Conservation (phyloP, 2,888 invertebrate genomes). For the Baccha elongata region DNA sequence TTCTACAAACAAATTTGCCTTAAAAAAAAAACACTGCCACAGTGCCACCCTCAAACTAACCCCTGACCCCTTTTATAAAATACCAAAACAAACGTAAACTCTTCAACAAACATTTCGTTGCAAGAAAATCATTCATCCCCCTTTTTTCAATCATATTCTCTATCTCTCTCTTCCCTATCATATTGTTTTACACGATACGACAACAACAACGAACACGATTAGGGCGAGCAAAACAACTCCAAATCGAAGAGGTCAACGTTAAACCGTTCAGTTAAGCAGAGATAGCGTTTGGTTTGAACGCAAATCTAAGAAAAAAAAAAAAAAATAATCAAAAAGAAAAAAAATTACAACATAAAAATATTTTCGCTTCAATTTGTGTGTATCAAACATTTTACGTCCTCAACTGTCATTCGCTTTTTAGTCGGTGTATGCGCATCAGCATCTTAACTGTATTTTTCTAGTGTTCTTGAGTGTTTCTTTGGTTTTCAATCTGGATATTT, state of each 20-base stretch:
- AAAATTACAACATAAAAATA: slow-evolving; percentile 45
- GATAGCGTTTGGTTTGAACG: slow-evolving; percentile 40
- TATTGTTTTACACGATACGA: neutral
- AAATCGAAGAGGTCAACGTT: slow-evolving; percentile 57
- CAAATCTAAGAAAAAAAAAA: slow-evolving; percentile 52
- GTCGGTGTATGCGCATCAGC: slow-evolving; percentile 72
- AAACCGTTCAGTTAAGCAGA: slow-evolving; percentile 23
- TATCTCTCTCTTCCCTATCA: too few relatives aligned
- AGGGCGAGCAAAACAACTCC: slow-evolving; percentile 49
- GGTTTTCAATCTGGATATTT: slow-evolving; percentile 12
- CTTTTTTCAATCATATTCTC: neutral
- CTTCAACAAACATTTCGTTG: slow-evolving; percentile 44
- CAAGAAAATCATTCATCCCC: slow-evolving; percentile 34
- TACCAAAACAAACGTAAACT: slow-evolving; percentile 52
- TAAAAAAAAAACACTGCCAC: neutral
- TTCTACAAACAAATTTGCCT: slow-evolving; percentile 25
- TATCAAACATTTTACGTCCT: slow-evolving; percentile 71
- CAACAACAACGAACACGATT: too few relatives aligned
- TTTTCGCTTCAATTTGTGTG: slow-evolving; percentile 49
- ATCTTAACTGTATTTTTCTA: slow-evolving; percentile 61
- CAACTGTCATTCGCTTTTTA: slow-evolving; percentile 53
- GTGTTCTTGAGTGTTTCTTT: slow-evolving; percentile 46
- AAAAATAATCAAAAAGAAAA: slow-evolving; percentile 30
- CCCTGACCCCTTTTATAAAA: too few relatives aligned
- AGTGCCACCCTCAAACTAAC: slow-evolving; percentile 4